Base-by-base conservation (phyloP, 2,113 vertebrate species). In the Hydrochoerus hydrochaeris region DNA sequence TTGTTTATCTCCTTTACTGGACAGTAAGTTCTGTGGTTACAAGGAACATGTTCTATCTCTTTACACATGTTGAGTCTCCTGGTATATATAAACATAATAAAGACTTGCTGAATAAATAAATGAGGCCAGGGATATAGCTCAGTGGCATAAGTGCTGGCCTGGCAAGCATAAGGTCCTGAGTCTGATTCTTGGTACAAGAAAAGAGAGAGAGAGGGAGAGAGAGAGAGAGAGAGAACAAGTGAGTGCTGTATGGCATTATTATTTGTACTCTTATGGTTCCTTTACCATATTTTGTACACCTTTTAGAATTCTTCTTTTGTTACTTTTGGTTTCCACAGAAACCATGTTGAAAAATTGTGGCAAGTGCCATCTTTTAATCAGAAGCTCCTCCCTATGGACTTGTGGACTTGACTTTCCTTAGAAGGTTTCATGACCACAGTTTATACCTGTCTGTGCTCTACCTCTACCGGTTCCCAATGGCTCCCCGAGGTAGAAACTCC, bases 341-440 rank as follows among this genome's bases (percentile, higher is more conserved):
- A 77, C 26, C 73, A 77, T 94, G 82, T 60, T 84, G 54, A 81
- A 67, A 90, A 63, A 44, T 49, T 80, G 73, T 94, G 65, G 71
- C 65, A 54, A 91, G 10, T 73, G 63, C 52, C 28, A 58, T 82
- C 19, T 62, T 71, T 83, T 62, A 83, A 17, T 67, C 60, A 94
- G 86, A 85, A 35, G 46, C 58, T 69, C 73, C 35, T 93, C 11
- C 41, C 46, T 41, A 22, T 16, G 78, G 65, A 95, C 78, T 60
- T 7, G 49, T 32, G 84, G 52, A 4, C 13, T 84, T 73, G 84
- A 30, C 44, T 94, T 87, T 80, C 57, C 73, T 90, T 58, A 41
- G 80, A 54, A 75, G 49, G n/a, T 69, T 62, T 77, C 71, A 52
- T 32, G 46, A 32, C 46, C 52, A 78, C 14, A 52, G 16, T 49